phyloP scores from a whole-genome alignment of 2,888 invertebrate genomes.

The Yponomeuta evonymella region DNA sequence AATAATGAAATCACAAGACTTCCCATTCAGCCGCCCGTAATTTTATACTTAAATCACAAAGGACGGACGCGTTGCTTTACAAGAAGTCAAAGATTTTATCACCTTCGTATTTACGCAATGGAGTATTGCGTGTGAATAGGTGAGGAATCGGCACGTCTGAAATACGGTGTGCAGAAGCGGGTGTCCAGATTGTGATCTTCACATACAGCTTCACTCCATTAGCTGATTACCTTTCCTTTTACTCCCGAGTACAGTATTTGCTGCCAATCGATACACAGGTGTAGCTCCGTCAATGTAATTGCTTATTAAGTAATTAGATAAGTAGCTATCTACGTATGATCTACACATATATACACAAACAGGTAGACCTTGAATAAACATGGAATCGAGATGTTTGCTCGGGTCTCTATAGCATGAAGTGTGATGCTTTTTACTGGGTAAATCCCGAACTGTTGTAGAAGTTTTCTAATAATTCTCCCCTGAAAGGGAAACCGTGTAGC shows the following conservation, averaged over 20 bases:
- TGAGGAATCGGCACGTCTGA: constrained; percentile 9
- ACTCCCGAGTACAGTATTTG: constrained; percentile 24
- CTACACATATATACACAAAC: background rate
- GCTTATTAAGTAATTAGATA: constrained; percentile 7
- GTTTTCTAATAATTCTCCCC: constrained; percentile 40
- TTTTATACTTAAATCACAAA: constrained; percentile 36
- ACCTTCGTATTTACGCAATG: constrained; percentile 1
- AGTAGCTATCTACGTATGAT: background rate
- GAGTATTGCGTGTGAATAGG: constrained; percentile 5
- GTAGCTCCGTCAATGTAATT: constrained; percentile 8
- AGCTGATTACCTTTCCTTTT: constrained; percentile 51
- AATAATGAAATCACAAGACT: constrained; percentile 45
- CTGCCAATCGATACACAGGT: constrained; percentile 14
- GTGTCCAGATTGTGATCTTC: constrained; percentile 45
- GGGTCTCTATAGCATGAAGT: background rate
- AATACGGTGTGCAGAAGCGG: background rate
- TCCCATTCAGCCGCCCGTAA: constrained; percentile 44
- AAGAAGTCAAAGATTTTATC: background rate
- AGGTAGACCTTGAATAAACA: background rate
- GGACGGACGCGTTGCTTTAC: constrained; percentile 18
- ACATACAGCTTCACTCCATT: constrained; percentile 48
- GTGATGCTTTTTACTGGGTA: background rate
- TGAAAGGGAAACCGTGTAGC: constrained; percentile 68
- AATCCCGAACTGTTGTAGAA: constrained; percentile 19
- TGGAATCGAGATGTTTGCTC: background rate